Evolutionary conservation across 2,888 invertebrate genomes (phyloP), one percentile per base, ranked within the genome.

Genomic region (Apoda limacodes): DNA sequence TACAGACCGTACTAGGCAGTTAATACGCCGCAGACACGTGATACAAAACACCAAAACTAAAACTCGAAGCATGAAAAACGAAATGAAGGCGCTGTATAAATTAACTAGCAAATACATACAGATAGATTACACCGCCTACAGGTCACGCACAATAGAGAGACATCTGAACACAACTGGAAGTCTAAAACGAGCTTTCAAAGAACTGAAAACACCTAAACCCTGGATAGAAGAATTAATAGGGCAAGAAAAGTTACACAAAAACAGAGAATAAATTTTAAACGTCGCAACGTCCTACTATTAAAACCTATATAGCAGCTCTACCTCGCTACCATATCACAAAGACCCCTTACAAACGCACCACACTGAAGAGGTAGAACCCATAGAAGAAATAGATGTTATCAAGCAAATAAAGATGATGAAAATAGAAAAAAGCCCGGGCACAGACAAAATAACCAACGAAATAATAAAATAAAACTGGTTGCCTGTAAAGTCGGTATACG

Each of bases 31-130:
- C 6, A 23, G 23, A 23, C 9, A 23, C 6, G 9, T 5, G 10
- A 5, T 23, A 23, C 23, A 23, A 10, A n/a, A 7, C 6, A 23
- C 23, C 9, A 23, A 9, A 5, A 23, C 5, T 23, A 23, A 23
- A 23, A 23, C 23, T 23, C 5, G 23, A 7, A n/a, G 9, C 5
- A 23, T 23, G 23, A 23, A 23, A 23, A 23, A 23, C 9, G 23
- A 23, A 10, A 7, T 23, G 5, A n/a, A 7, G 5, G 23, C 23
- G n/a, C 10, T 23, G 9, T 23, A 23, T 10, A 23, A 23, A 9
- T n/a, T 23, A 9, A 10, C 9, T 5, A 9, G 10, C 10, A 23
- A 23, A 23, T 9, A 23, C 9, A 23, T 23, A 23, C 6, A 23
- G 9, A 7, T 5, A 5, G 23, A 23, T 9, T 23, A 23, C 10